Base-by-base conservation (phyloP, 2,888 invertebrate species). In the Drosophila nr. perissopoda region DNA sequence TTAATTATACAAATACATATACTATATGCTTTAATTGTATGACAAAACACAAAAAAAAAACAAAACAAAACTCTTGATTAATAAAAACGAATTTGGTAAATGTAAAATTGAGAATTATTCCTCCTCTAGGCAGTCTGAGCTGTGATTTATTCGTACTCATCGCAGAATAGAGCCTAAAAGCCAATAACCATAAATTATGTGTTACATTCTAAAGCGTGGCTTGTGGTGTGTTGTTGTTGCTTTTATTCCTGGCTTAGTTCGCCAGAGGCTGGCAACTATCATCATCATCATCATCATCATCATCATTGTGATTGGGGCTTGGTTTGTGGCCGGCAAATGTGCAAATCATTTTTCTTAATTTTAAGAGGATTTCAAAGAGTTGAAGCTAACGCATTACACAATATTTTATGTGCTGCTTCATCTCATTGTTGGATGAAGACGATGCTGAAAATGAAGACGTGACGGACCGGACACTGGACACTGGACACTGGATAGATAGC, bases 271-370 rank as follows among this genome's bases (percentile, higher is more conserved):
- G 27, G 0, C 25, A 27, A 33, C 59, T 48, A 34, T 31, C 29
- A 42, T 57, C 57, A 38, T 36, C 57, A 38, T 36, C n/a, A 42
- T 33, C 33, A 40, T 60, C 60, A 25, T 21, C 33, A 38, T 40
- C n/a, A 54, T 54, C 53, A 31, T 29, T 16, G 18, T 33, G 31
- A 46, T 54, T 27, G 34, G 25, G 18, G 40, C 34, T 65, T 61
- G 49, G 62, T 56, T 66, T 71, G 74, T 74, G 59, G 69, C 74
- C 68, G 58, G 70, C 61, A 73, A 88, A 88, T 78, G 76, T 76
- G 87, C 89, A 87, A 86, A 80, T 89, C 89, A 86, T 89, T 84
- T 75, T 82, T 89, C 78, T 83, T 87, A 82, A 87, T 87, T 84
- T 88, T 77, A 87, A 89, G 85, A 76, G 76, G 76, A 84, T 84